These are phyloP conservation scores for Troglohyphantes excavatus DNA, from an alignment of 2,888 invertebrate species.

Conservation along the genomic window DNA sequence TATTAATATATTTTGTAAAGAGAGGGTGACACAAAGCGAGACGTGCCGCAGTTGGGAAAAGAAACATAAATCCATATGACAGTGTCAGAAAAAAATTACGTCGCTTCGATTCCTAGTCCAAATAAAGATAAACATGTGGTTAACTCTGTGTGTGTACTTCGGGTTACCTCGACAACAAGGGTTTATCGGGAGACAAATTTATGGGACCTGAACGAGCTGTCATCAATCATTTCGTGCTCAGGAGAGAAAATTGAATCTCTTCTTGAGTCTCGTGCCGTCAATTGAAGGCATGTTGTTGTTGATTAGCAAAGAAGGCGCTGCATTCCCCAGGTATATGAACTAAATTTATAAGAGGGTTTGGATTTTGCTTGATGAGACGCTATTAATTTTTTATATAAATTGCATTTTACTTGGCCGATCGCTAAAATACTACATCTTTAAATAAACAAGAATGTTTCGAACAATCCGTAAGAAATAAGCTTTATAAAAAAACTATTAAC, in stretches of 20 bases:
- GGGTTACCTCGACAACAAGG: slow-evolving; percentile 38
- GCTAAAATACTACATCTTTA: no score
- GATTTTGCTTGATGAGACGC: no score
- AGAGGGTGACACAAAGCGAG: not conserved
- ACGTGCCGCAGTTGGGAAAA: slow-evolving; percentile 26
- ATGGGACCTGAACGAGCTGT: slow-evolving; percentile 8
- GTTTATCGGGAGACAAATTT: slow-evolving; percentile 28
- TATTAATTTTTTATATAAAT: no score
- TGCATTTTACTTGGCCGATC: no score
- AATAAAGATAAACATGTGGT: slow-evolving; percentile 59
- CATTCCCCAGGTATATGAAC: no score
- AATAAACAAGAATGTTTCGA: no score
- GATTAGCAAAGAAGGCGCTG: no score
- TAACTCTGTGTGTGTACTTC: slow-evolving; percentile 9
- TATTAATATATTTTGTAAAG: slow-evolving; percentile 24
- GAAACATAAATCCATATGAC: slow-evolving; percentile 53
- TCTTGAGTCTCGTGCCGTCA: not conserved
- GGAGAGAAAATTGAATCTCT: not conserved
- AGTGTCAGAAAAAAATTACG: slow-evolving; percentile 47
- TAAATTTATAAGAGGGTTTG: no score
- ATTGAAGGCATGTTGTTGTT: no score
- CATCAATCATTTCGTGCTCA: slow-evolving; percentile 38
- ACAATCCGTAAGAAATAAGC: no score
- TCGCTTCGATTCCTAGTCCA: slow-evolving; percentile 32
- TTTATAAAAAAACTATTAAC: no score